A percentile compares a stretch with the other conserved stretches of the same genome.
Conservation (phyloP, 2,797 vertebrate species). For the Lemur catta region DNA sequence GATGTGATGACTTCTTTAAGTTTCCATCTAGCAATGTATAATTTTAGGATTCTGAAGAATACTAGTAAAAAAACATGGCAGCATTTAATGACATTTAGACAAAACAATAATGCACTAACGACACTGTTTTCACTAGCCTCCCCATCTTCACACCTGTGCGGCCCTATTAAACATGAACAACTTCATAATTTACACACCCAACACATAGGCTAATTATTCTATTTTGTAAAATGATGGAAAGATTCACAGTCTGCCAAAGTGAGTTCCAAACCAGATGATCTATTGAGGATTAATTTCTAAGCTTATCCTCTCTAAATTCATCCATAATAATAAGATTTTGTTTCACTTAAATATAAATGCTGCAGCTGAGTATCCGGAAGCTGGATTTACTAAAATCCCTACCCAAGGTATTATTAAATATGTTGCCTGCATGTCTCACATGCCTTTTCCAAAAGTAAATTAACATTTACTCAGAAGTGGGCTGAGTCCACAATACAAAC, state of each 20-base stretch:
- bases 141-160: not conserved
- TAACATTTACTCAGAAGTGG: constrained; percentile 54
- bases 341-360: constrained; percentile 65
- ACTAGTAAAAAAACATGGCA: not conserved
- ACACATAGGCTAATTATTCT: not conserved
- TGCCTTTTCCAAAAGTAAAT: constrained; percentile 44
- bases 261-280: constrained; percentile 16
- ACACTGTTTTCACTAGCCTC: not conserved
- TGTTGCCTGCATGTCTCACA: not conserved
- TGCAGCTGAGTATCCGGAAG: not conserved
- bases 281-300: constrained; percentile 48
- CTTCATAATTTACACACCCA: not conserved
- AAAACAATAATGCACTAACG: not conserved
- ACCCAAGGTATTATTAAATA: constrained; percentile 47
- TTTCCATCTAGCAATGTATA: not conserved
- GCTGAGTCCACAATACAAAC: constrained; percentile 8
- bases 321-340: constrained; percentile 32
- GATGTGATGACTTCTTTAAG: not conserved
- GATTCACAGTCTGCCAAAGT: constrained; percentile 1
- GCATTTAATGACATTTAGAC: not conserved
- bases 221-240: constrained; percentile 17
- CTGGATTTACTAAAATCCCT: constrained; percentile 61
- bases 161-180: not conserved
- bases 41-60: not conserved
- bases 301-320: constrained; percentile 56